These are phyloP conservation scores for Ennomos quercinarius DNA, from an alignment of 2,888 invertebrate genomes.

Conservation along the genomic window DNA sequence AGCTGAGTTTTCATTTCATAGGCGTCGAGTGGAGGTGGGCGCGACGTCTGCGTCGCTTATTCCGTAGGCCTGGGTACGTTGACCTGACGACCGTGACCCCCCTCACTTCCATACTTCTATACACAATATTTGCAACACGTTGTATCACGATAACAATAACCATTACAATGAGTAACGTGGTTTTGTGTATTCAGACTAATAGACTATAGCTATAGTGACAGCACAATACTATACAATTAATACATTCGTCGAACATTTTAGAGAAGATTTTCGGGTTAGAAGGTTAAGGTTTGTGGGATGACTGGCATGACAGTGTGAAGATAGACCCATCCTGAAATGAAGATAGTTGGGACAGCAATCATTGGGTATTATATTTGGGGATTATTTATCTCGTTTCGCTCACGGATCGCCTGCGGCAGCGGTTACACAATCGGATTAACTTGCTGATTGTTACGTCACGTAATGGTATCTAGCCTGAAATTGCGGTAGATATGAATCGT, in stretches of 20 bases:
- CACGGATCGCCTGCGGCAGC: constrained; percentile 18
- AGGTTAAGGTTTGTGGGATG: no score
- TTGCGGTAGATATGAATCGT: constrained; percentile 17
- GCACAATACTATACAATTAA: no score
- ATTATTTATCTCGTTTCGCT: constrained; percentile 12
- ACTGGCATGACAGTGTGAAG: no score
- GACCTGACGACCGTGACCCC: constrained; percentile 79
- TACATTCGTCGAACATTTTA: no score
- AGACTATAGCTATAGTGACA: no score
- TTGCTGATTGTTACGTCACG: constrained; percentile 30
- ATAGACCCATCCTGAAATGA: no score
- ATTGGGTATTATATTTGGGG: constrained; percentile 10
- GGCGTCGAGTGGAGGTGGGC: constrained; percentile 49
- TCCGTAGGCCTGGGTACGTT: constrained; percentile 53
- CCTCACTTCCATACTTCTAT: constrained; percentile 26
- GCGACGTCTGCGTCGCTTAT: constrained; percentile 57
- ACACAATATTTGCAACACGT: constrained; percentile 28
- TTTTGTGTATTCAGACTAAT: neutral
- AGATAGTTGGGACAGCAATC: neutral
- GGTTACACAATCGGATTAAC: constrained; percentile 31
- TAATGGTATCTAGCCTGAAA: constrained; percentile 24
- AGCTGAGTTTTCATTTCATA: constrained; percentile 42
- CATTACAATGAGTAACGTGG: neutral
- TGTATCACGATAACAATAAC: constrained; percentile 3
- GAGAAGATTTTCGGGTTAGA: no score